Conservation (phyloP, 2,113 vertebrate genomes). For the Hydropotes inermis region DNA sequence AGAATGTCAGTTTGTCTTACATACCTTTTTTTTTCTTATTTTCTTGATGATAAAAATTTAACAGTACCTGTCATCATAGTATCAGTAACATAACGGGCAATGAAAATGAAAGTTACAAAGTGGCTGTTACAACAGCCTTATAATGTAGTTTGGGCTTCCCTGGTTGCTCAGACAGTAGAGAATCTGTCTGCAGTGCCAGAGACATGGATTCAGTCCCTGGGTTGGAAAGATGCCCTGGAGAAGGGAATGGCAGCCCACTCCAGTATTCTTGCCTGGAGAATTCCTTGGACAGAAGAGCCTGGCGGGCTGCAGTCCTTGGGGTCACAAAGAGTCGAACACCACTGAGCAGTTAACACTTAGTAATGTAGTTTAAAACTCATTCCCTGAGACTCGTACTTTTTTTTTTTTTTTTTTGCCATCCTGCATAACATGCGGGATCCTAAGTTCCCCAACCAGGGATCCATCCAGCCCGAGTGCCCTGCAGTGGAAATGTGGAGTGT, state of each 20-base stretch:
- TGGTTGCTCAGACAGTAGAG: background rate
- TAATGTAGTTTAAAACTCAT: background rate
- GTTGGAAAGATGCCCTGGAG: background rate
- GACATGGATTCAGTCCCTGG: background rate
- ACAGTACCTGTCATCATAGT: background rate
- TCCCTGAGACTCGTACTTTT: background rate
- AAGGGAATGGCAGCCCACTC: background rate
- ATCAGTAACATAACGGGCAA: background rate
- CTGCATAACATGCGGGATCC: background rate
- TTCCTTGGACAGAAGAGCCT: background rate
- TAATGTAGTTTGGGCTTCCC: background rate
- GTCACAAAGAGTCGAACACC: background rate
- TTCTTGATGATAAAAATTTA: conserved; percentile 6
- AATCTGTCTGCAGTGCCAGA: background rate
- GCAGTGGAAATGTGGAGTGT: fast-evolving
- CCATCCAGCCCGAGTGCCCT: background rate
- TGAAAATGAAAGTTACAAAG: background rate
- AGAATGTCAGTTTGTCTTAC: background rate
- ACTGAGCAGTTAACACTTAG: background rate
- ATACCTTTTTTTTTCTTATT: background rate
- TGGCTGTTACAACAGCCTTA: background rate
- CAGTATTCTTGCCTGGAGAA: background rate
- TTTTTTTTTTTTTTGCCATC: background rate
- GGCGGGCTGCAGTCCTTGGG: background rate
- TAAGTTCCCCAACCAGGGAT: background rate